Conservation (phyloP, 2,797 vertebrate species). For the Bradypus variegatus region DNA sequence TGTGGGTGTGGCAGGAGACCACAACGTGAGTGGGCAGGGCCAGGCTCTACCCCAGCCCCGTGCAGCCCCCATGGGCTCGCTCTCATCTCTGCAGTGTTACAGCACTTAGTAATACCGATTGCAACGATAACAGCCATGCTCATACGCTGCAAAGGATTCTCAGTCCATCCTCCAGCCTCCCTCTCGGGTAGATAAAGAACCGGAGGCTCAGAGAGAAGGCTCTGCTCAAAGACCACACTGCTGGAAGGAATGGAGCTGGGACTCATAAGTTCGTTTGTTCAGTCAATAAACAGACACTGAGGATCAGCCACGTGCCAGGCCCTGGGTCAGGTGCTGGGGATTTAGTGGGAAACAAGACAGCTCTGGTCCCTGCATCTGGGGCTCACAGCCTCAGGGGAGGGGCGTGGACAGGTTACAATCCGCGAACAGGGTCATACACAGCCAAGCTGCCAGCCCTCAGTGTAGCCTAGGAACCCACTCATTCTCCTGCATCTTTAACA, state of each 20-base stretch:
- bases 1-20: too few species aligned
- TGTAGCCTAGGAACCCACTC: too few species aligned
- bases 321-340: not conserved
- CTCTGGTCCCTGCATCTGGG: not conserved
- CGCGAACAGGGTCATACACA: rapidly evolving
- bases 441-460: rapidly evolving
- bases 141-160: not conserved
- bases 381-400: not conserved
- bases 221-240: not conserved
- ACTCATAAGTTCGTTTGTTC: not conserved
- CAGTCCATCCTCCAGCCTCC: not conserved
- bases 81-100: rapidly evolving
- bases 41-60: too few species aligned
- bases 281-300: not conserved
- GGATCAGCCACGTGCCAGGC: not conserved
- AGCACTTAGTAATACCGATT: not conserved
- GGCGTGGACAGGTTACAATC: rapidly evolving
- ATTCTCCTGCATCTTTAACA: not conserved
- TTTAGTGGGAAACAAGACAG: not conserved
- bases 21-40: not conserved
- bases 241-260: not conserved
- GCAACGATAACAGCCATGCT: rapidly evolving
- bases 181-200: not conserved
- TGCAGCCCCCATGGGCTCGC: rapidly evolving
- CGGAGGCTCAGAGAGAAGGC: not conserved